These are phyloP conservation scores for Melanotaenia pygmaea DNA, from an alignment of 2,797 vertebrate genomes.

Conservation along the genomic window DNA sequence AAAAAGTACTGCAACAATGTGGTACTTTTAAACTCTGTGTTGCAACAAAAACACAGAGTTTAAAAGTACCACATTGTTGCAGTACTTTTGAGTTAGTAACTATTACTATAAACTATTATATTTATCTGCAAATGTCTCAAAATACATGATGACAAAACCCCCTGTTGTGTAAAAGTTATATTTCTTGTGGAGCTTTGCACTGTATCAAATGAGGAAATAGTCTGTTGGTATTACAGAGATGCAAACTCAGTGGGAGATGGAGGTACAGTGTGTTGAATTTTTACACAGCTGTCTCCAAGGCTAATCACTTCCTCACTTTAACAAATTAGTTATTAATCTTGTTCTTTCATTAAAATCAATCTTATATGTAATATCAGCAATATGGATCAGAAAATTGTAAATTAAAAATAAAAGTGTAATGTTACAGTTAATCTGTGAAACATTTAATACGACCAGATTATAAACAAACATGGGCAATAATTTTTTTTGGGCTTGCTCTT, in stretches of 20 bases:
- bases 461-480: neutral
- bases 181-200: neutral
- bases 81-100: too few species aligned
- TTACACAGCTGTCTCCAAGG: neutral
- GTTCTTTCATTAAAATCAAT: neutral
- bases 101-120: too few species aligned
- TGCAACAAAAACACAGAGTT: too few species aligned
- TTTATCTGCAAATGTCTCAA: too few species aligned
- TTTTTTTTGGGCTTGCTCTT: neutral
- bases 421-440: neutral
- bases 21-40: too few species aligned
- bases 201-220: neutral
- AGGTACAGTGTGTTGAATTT: constrained; percentile 6
- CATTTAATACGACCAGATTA: neutral
- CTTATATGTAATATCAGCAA: neutral
- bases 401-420: neutral
- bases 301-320: neutral
- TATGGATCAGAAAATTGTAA: neutral
- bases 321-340: neutral
- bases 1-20: too few species aligned
- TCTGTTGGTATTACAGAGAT: neutral
- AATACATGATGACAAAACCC: neutral
- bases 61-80: too few species aligned
- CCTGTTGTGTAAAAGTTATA: neutral
- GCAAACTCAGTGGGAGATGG: neutral